These are phyloP conservation scores for Cynoglossus semilaevis DNA, from an alignment of 2,113 vertebrate species.

Conservation along the genomic window DNA sequence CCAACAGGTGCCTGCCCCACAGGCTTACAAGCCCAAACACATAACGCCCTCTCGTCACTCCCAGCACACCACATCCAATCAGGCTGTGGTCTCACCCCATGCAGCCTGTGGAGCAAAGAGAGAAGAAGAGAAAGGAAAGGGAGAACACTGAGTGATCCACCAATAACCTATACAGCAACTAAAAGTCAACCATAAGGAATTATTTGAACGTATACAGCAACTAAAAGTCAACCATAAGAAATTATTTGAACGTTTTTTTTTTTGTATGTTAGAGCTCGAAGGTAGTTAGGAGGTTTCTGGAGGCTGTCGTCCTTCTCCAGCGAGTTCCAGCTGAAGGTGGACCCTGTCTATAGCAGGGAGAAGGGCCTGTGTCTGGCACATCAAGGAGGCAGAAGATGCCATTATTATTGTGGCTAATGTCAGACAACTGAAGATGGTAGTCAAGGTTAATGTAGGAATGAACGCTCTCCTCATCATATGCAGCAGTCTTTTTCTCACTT, in stretches of 20 bases:
- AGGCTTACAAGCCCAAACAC: slow-evolving; percentile 64
- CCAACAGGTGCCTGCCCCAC: slow-evolving; percentile 75
- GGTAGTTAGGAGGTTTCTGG: not conserved
- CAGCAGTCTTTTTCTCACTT: slow-evolving; percentile 49
- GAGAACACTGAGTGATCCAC: no score
- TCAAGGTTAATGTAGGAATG: slow-evolving; percentile 35
- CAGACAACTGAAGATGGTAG: slow-evolving; percentile 29
- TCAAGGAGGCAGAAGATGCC: slow-evolving; percentile 33
- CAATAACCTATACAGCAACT: no score
- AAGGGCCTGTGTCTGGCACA: slow-evolving; percentile 9
- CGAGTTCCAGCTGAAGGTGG: slow-evolving; percentile 11
- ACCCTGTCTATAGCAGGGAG: not conserved
- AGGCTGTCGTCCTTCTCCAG: not conserved
- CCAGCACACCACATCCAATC: slow-evolving; percentile 55
- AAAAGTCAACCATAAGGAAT: no score
- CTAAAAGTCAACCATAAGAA: no score
- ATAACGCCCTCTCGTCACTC: slow-evolving; percentile 68
- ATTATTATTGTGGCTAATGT: slow-evolving; percentile 2
- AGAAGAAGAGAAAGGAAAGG: slow-evolving; percentile 1
- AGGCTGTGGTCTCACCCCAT: slow-evolving; percentile 36
- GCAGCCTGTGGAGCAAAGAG: slow-evolving; percentile 38
- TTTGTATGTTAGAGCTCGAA: not conserved
- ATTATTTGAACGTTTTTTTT: no score
- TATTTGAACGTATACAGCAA: no score
- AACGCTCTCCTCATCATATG: slow-evolving; percentile 50